A percentile compares a stretch with the other conserved stretches of the same genome.
Conservation (phyloP, 2,888 invertebrate species). For the Sphinx pinastri region DNA sequence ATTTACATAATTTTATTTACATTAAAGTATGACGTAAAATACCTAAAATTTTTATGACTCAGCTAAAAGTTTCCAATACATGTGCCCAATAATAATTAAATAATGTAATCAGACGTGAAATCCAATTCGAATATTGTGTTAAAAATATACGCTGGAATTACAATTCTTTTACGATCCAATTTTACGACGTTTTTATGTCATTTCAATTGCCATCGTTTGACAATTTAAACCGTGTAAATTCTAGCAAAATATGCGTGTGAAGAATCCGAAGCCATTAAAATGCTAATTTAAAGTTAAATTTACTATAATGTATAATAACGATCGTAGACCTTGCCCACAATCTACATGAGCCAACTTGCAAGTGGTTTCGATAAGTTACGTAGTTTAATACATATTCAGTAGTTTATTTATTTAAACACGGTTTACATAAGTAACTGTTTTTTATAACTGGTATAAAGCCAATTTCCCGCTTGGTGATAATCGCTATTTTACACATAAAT, state of each 20-base stretch:
- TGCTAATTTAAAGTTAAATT: slow-evolving; percentile 60
- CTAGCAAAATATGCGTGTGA: slow-evolving; percentile 74
- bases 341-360: slow-evolving; percentile 17
- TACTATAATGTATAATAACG: slow-evolving; percentile 31
- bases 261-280: slow-evolving; percentile 68
- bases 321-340: slow-evolving; percentile 34
- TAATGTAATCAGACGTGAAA: slow-evolving; percentile 37
- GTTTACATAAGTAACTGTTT: neutral
- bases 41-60: slow-evolving; percentile 28
- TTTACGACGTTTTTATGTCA: slow-evolving; percentile 79
- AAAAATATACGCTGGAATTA: slow-evolving; percentile 66
- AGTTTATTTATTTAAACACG: slow-evolving; percentile 14
- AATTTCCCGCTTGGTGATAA: too few species aligned
- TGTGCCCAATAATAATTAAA: slow-evolving; percentile 51
- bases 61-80: slow-evolving; percentile 43
- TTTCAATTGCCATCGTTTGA: slow-evolving; percentile 76
- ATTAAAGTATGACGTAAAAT: slow-evolving; percentile 3
- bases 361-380: slow-evolving; percentile 10
- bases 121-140: slow-evolving; percentile 40
- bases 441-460: neutral
- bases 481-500: too few species aligned
- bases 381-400: slow-evolving; percentile 13
- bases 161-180: slow-evolving; percentile 76
- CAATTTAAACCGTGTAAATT: slow-evolving; percentile 75
- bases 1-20: neutral